Evolutionary conservation across 53 echinoderm and acorn worm genomes (phyloP).

Genomic region (Zoroaster sp.): DNA sequence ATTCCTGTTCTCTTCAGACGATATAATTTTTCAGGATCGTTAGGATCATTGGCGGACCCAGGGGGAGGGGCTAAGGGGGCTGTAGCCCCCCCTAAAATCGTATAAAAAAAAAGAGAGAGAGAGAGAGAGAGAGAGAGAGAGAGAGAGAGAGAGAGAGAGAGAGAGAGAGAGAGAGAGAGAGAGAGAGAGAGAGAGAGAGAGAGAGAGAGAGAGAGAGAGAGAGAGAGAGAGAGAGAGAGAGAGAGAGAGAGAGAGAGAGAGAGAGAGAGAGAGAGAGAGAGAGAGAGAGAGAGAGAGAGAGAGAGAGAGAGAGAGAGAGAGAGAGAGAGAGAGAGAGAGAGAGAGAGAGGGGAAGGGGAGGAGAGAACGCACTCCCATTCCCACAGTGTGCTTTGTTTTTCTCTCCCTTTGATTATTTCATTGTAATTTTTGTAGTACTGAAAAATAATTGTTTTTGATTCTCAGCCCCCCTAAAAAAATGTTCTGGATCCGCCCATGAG

Average conservation of each 20-base stretch:
- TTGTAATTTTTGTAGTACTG: no score
- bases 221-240: slow-evolving; percentile 16
- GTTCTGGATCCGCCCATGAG: no score
- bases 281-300: slow-evolving; percentile 1
- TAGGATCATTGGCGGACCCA: no score
- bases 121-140: slow-evolving; percentile 2
- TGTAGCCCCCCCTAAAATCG: no score
- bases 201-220: slow-evolving; percentile 26
- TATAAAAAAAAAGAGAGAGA: not conserved
- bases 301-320: not conserved
- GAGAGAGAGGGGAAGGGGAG: not conserved
- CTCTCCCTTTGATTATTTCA: no score
- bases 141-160: slow-evolving; percentile 22
- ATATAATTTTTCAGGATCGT: no score
- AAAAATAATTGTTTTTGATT: no score
- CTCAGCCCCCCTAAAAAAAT: no score
- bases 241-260: not conserved
- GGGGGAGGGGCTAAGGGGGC: no score
- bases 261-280: not conserved
- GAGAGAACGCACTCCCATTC: no score
- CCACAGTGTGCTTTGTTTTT: no score
- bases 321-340: slow-evolving; percentile 4
- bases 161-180: slow-evolving; percentile 41
- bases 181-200: slow-evolving; percentile 32
- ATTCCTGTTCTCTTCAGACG: no score